Percentiles rank a stretch among this genome's conserved stretches.
phyloP scores from a whole-genome alignment of 1,140 invertebrate genomes.

The Trichonephila clavata region DNA sequence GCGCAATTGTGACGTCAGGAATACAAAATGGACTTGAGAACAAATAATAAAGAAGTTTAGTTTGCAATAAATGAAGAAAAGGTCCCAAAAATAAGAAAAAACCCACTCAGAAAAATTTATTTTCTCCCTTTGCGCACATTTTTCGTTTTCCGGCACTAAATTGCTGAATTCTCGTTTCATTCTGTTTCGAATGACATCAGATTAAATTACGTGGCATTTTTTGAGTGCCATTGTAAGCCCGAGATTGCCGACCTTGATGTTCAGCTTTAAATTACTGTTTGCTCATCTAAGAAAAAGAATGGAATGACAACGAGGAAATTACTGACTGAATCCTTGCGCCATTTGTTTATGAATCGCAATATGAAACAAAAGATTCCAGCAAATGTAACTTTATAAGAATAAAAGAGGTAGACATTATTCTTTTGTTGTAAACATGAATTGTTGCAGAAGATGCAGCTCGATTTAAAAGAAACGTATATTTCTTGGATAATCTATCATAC shows the following conservation, averaged over 20 bases:
- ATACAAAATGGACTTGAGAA: conserved; percentile 25
- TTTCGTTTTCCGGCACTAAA: conserved; percentile 29
- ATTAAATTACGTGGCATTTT: conserved; percentile 39
- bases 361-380: neutral
- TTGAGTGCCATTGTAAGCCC: neutral
- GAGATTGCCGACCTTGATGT: conserved; percentile 5
- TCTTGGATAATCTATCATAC: neutral
- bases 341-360: neutral
- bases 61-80: neutral
- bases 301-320: neutral
- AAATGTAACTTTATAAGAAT: neutral
- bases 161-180: conserved; percentile 49
- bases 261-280: neutral
- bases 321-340: neutral
- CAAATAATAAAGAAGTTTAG: conserved; percentile 1
- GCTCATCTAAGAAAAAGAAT: neutral
- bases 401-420: neutral
- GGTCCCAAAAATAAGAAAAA: neutral
- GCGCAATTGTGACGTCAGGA: conserved; percentile 23
- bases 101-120: neutral
- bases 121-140: conserved; percentile 14
- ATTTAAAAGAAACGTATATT: neutral
- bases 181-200: conserved; percentile 24
- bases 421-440: neutral
- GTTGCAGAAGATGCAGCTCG: neutral